Base-by-base conservation (phyloP, 2,888 invertebrate species). In the Dicyrtoma fusca region DNA sequence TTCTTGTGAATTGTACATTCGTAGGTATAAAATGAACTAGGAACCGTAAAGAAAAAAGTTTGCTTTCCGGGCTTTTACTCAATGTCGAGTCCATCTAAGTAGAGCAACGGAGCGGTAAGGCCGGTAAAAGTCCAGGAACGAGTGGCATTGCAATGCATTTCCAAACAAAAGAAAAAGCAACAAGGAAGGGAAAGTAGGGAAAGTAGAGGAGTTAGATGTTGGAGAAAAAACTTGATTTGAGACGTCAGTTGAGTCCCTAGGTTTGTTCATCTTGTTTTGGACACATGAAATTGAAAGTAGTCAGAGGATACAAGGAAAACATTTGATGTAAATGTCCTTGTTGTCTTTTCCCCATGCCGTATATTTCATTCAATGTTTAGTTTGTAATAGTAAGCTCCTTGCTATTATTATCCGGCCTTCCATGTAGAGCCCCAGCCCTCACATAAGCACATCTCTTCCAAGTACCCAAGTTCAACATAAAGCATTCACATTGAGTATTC, bases 21-120 rank as follows among this genome's bases (percentile, higher is more conserved):
- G 34, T 34, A 5, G 8, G 34, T 34, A 34, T 49, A 49, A 49
- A 49, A 49, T 23, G 23, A 21, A 21, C 11, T 14, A 51, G n/a
- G 51, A 19, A 6, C 19, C 11, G 19, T 2, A 53, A 21, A 21
- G 55, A 55, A 55, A 55, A 68, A 68, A 68, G 57, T 68, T 68
- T 68, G 45, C 68, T 68, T 68, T 68, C 57, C 68, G 68, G 68
- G 44, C 68, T 68, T 68, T 68, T 68, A 68, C 68, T 68, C 68
- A 44, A 44, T 68, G 68, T 68, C 68, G 21, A 44, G 34, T 23
- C 47, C 66, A 55, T 64, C 64, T 57, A 21, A 49, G n/a, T 21
- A 6, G 13, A 61, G 61, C 61, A 44, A 21, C 42, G 61, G 61
- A 61, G 61, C 61, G 61, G 21, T 34, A 47, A 63, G 49, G 21